phyloP scores from a whole-genome alignment of 2,888 invertebrate genomes.

The Achlya flavicornis region DNA sequence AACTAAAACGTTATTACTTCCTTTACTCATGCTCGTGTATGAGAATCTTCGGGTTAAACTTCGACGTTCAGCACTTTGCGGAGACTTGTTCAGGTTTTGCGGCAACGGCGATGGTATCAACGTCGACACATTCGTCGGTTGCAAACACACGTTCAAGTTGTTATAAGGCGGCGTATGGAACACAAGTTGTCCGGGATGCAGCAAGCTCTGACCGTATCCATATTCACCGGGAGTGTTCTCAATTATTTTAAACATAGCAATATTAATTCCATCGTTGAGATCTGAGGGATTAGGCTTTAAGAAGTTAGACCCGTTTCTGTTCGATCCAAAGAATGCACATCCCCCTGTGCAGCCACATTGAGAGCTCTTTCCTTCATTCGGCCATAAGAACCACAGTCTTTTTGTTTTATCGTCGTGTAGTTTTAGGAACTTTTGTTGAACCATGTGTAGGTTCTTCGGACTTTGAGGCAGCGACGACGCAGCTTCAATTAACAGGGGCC shows the following conservation, averaged over 20 bases:
- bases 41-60: slow-evolving; percentile 79
- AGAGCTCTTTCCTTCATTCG: slow-evolving; percentile 86
- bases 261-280: slow-evolving; percentile 91
- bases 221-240: slow-evolving; percentile 91
- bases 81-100: slow-evolving; percentile 69
- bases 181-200: slow-evolving; percentile 93
- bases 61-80: slow-evolving; percentile 67
- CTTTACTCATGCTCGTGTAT: slow-evolving; percentile 77
- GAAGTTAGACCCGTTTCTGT: slow-evolving; percentile 94
- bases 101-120: slow-evolving; percentile 75
- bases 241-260: slow-evolving; percentile 88
- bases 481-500: slow-evolving; percentile 95
- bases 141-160: slow-evolving; percentile 89
- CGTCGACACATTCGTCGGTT: slow-evolving; percentile 83
- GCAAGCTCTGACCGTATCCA: slow-evolving; percentile 96
- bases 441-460: slow-evolving; percentile 89
- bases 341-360: slow-evolving; percentile 98
- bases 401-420: slow-evolving; percentile 93
- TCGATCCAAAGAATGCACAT: slow-evolving; percentile 96
- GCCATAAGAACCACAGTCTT: slow-evolving; percentile 98
- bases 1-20: slow-evolving; percentile 70
- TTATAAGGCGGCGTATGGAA: slow-evolving; percentile 96
- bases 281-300: slow-evolving; percentile 93
- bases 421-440: slow-evolving; percentile 92
- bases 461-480: slow-evolving; percentile 91